A percentile compares a stretch with the other conserved stretches of the same genome.
These are phyloP conservation scores for Gibbula magus DNA, from an alignment of 2,888 invertebrate species.

Conservation along the genomic window DNA sequence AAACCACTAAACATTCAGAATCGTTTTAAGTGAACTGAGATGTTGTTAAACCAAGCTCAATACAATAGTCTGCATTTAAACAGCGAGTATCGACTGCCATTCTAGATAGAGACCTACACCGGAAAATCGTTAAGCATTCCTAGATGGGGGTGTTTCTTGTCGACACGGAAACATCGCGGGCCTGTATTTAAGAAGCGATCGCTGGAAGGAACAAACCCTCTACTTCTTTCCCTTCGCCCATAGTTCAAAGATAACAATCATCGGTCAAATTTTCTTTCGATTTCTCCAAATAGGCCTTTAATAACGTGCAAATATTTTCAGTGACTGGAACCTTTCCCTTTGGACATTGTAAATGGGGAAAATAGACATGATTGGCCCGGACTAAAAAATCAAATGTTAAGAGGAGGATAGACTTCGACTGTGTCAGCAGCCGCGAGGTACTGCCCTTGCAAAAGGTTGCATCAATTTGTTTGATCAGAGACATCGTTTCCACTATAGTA, in stretches of 20 bases:
- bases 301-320: conserved; percentile 11
- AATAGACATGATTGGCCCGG: neutral
- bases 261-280: neutral
- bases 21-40: neutral
- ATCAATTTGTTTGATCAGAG: conserved; percentile 17
- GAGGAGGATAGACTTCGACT: neutral
- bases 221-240: neutral
- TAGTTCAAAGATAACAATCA: conserved; percentile 4
- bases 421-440: neutral
- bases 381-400: neutral
- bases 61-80: neutral
- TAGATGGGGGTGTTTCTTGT: neutral
- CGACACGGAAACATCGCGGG: neutral
- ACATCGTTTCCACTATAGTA: conserved; percentile 15
- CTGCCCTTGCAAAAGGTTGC: neutral
- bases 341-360: neutral
- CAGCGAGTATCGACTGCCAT: neutral
- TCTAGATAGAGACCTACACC: neutral
- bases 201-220: neutral
- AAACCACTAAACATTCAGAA: neutral
- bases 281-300: neutral
- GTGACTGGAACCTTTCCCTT: neutral
- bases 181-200: neutral
- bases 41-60: neutral
- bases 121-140: neutral